Conservation (phyloP, 2,888 invertebrate species). For the Acanthacorydalis orientalis region DNA sequence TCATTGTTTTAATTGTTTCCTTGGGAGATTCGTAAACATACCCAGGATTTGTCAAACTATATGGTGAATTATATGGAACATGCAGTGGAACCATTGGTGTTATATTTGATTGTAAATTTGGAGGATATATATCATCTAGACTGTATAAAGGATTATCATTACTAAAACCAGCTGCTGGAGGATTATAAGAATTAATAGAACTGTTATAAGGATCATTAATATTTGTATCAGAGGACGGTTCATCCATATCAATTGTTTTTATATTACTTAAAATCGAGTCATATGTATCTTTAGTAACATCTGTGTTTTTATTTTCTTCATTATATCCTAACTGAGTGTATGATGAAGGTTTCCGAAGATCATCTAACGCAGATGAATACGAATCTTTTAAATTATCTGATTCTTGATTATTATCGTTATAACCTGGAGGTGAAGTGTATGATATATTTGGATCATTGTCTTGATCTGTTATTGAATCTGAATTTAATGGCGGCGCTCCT, state of each 20-base stretch:
- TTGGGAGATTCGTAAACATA: not conserved
- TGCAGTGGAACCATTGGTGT: conserved; percentile 21
- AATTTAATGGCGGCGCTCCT: not conserved
- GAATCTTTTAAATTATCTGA: not conserved
- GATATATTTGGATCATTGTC: not conserved
- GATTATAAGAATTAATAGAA: conserved; percentile 25
- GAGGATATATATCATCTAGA: conserved; percentile 19
- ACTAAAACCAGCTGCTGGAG: conserved; percentile 17
- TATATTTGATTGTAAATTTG: conserved; percentile 16
- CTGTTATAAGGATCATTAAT: conserved; percentile 17
- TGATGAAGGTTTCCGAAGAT: not conserved
- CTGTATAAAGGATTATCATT: conserved; percentile 3
- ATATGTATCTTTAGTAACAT: not conserved
- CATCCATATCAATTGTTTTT: conserved; percentile 9
- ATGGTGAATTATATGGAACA: not conserved
- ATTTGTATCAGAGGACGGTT: conserved; percentile 11
- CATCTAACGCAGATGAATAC: not conserved
- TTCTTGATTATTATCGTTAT: not conserved
- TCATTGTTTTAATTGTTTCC: not conserved
- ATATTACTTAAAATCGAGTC: not conserved
- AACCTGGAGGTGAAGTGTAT: conserved; percentile 3
- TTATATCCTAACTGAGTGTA: not conserved
- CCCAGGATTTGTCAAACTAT: not conserved
- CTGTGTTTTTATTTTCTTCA: not conserved
- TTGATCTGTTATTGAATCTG: too few species aligned